These are phyloP conservation scores for Protomyctophum bolini DNA, from an alignment of 2,113 vertebrate species.

Conservation along the genomic window DNA sequence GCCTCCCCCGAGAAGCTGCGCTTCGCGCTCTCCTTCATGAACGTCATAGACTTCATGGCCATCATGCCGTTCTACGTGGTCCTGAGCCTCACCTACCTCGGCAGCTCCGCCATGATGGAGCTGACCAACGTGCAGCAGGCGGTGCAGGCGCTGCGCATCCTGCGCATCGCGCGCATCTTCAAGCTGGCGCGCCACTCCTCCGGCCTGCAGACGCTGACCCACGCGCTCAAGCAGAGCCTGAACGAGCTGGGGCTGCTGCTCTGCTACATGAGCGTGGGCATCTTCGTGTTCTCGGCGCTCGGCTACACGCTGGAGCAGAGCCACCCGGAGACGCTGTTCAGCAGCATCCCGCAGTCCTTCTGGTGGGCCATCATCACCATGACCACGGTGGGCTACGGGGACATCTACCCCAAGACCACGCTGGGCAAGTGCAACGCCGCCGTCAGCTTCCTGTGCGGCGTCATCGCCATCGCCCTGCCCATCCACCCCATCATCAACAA, in stretches of 20 bases:
- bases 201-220: slow-evolving; percentile 93
- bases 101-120: slow-evolving; percentile 90
- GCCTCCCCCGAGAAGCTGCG: slow-evolving; percentile 90
- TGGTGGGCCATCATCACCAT: slow-evolving; percentile 99
- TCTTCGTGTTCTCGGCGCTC: slow-evolving; percentile 96
- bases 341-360: slow-evolving; percentile 97
- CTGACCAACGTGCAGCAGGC: slow-evolving; percentile 94
- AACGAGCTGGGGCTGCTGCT: slow-evolving; percentile 94
- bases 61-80: slow-evolving; percentile 96
- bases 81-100: slow-evolving; percentile 88
- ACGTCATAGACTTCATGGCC: slow-evolving; percentile 91
- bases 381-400: slow-evolving; percentile 97
- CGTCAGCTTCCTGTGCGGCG: slow-evolving; percentile 95
- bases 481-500: slow-evolving; percentile 99
- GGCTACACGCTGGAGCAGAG: slow-evolving; percentile 97
- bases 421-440: slow-evolving; percentile 96
- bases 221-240: slow-evolving; percentile 93
- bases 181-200: slow-evolving; percentile 95
- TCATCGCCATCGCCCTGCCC: slow-evolving; percentile 94
- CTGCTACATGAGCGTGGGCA: slow-evolving; percentile 96
- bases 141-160: slow-evolving; percentile 92
- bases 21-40: slow-evolving; percentile 93
- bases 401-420: slow-evolving; percentile 97
- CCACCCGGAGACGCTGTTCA: slow-evolving; percentile 95
- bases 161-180: slow-evolving; percentile 93